Evolutionary conservation across 2,888 invertebrate species (phyloP).

Genomic region (Imbricaverruca yamaguchii): DNA sequence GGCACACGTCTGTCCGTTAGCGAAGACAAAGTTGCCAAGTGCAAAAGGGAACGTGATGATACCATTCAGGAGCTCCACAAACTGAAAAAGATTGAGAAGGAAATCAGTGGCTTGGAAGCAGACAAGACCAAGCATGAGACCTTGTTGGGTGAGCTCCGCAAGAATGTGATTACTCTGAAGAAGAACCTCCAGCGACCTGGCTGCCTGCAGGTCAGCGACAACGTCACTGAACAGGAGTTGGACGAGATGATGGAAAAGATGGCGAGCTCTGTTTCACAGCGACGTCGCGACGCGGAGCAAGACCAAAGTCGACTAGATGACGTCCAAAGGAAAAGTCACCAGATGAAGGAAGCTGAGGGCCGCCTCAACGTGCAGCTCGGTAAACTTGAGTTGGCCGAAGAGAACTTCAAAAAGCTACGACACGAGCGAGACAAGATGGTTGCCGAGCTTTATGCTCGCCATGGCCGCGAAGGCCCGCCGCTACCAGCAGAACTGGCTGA

Average conservation of each 20-base stretch:
- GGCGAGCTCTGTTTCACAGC: conserved; percentile 20
- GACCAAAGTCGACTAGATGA: conserved; percentile 17
- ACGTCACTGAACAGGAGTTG: conserved; percentile 23
- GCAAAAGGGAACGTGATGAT: neutral
- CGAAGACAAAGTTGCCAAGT: conserved; percentile 20
- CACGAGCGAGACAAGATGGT: conserved; percentile 36
- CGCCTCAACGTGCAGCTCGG: conserved; percentile 39
- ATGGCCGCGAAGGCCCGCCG: neutral
- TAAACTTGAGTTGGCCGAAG: conserved; percentile 46
- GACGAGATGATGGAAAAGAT: conserved; percentile 28
- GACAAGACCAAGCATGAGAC: neutral
- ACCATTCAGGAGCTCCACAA: conserved; percentile 25
- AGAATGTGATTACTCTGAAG: neutral
- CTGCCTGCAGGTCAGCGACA: conserved; percentile 39
- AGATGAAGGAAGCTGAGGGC: conserved; percentile 39
- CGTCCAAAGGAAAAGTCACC: conserved; percentile 22
- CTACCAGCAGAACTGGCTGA: neutral
- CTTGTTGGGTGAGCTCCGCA: neutral
- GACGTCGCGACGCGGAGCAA: conserved; percentile 21
- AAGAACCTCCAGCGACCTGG: conserved; percentile 31
- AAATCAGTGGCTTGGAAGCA: conserved; percentile 20
- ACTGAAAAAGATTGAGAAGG: conserved; percentile 26
- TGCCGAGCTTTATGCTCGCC: conserved; percentile 10
- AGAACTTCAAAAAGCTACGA: conserved; percentile 42
- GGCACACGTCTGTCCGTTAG: conserved; percentile 13